phyloP scores from a whole-genome alignment of 2,113 vertebrate genomes.

The Herpetotheres cachinnans region DNA sequence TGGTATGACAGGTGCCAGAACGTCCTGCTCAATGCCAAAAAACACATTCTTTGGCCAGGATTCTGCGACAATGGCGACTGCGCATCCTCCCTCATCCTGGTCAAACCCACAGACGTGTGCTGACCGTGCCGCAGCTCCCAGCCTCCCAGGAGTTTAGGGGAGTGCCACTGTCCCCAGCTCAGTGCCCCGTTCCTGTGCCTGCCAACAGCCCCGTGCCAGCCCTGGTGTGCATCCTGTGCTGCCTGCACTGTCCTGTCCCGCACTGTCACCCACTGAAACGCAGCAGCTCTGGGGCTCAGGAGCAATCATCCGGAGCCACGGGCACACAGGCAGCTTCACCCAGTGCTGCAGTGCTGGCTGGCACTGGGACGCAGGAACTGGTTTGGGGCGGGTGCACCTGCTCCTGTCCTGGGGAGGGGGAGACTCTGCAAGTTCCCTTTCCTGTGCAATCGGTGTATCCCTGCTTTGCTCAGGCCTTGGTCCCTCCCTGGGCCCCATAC shows the following conservation, averaged over 20 bases:
- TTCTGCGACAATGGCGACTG: constrained; percentile 41
- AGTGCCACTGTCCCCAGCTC: background rate
- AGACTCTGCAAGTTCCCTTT: background rate
- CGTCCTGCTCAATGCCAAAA: constrained; percentile 45
- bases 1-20: constrained; percentile 66
- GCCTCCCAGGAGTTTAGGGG: rapidly evolving
- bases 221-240: background rate
- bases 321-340: background rate
- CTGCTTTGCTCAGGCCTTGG: background rate
- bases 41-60: constrained; percentile 34
- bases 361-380: background rate
- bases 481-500: background rate
- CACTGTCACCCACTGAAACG: background rate
- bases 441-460: background rate
- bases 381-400: background rate
- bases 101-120: constrained; percentile 66
- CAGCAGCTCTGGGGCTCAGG: background rate
- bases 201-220: background rate
- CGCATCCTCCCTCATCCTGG: constrained; percentile 46
- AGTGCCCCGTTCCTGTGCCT: background rate
- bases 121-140: background rate
- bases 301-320: rapidly evolving
- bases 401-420: background rate
- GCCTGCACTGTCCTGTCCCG: background rate
- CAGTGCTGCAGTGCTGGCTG: background rate